Evolutionary conservation across 2,888 invertebrate genomes (phyloP).

Genomic region (Oligia strigilis): DNA sequence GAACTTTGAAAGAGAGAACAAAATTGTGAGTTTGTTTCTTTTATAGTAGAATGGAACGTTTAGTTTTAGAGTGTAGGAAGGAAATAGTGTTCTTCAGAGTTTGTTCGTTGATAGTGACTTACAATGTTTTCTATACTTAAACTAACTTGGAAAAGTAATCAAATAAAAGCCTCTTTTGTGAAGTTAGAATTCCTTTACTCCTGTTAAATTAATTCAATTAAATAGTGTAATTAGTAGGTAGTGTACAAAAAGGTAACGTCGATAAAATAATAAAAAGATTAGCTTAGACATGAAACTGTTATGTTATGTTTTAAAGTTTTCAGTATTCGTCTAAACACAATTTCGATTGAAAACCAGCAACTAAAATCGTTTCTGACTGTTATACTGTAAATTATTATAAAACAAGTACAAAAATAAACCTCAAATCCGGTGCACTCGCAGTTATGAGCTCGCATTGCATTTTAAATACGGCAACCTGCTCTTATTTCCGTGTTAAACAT

Average conservation of each 20-base stretch:
- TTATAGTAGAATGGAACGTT: conserved; percentile 29
- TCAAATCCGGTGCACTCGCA: not conserved
- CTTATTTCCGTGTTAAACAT: conserved; percentile 54
- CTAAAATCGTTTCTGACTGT: not conserved
- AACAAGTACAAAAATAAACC: not conserved
- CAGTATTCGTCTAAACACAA: not conserved
- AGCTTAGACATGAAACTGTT: not conserved
- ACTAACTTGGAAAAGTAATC: not conserved
- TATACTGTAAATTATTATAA: not conserved
- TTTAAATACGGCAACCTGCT: conserved; percentile 48
- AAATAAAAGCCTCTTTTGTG: not conserved
- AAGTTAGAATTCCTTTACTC: not conserved
- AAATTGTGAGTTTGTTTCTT: conserved; percentile 49
- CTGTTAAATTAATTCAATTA: not conserved
- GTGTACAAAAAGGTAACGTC: too few species aligned
- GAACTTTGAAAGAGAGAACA: conserved; percentile 57
- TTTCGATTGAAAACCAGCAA: not conserved
- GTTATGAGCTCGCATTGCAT: conserved; percentile 31
- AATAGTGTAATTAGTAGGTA: not conserved
- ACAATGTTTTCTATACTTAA: not conserved
- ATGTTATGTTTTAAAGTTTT: not conserved
- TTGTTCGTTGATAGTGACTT: not conserved
- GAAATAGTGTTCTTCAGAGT: conserved; percentile 5
- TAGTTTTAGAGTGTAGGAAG: conserved; percentile 13
- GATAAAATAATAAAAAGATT: not conserved